phyloP scores from a whole-genome alignment of 2,888 invertebrate species.

The Pseudanteris insignis region DNA sequence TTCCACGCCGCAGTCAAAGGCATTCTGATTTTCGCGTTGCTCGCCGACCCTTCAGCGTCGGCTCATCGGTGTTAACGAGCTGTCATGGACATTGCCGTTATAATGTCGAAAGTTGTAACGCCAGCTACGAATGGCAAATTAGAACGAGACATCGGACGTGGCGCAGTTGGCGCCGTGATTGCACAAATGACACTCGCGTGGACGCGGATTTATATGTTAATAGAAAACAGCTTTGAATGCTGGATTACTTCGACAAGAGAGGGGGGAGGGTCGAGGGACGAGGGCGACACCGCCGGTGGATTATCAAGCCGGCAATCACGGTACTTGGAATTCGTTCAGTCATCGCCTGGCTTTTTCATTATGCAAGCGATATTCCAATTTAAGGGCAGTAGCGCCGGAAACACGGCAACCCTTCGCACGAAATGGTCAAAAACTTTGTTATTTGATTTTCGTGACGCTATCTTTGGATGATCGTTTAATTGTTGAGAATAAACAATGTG shows the following conservation, averaged over 20 bases:
- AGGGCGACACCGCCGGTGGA: too few species aligned
- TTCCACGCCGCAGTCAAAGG: slow-evolving; percentile 26
- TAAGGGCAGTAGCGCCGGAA: background rate
- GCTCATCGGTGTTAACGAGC: slow-evolving; percentile 39
- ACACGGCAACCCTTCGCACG: too few species aligned
- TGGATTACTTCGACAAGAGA: slow-evolving; percentile 9
- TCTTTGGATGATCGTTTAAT: too few species aligned
- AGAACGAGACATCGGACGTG: slow-evolving; percentile 22
- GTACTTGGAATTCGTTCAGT: slow-evolving; percentile 3
- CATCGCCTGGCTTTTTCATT: slow-evolving; percentile 10
- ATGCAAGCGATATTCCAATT: slow-evolving; percentile 9
- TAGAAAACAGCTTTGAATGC: slow-evolving; percentile 29
- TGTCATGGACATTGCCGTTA: slow-evolving; percentile 37
- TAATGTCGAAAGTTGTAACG: slow-evolving; percentile 28
- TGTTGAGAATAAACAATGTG: too few species aligned
- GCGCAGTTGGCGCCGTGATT: slow-evolving; percentile 12
- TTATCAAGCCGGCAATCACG: background rate
- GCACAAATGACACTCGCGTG: slow-evolving; percentile 21
- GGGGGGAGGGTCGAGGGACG: too few species aligned
- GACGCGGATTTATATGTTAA: slow-evolving; percentile 31
- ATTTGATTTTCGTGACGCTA: too few species aligned
- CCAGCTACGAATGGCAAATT: slow-evolving; percentile 23
- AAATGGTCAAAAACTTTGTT: too few species aligned
- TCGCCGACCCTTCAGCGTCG: slow-evolving; percentile 22
- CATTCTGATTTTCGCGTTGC: slow-evolving; percentile 35